Conservation (phyloP, 1,140 invertebrate species). For the Neocloeon triangulifer region DNA sequence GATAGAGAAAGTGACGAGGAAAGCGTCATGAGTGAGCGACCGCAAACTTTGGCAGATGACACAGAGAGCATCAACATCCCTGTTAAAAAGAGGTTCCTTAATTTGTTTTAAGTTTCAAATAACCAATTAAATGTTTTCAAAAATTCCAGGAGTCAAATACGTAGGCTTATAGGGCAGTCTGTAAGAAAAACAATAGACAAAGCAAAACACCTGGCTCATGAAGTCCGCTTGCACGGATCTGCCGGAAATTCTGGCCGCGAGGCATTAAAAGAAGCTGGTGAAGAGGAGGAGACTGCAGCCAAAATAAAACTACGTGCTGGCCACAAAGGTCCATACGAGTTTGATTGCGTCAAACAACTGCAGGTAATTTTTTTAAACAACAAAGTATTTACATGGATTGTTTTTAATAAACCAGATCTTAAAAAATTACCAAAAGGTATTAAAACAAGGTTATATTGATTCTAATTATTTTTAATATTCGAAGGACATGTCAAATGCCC, state of each 20-base stretch:
- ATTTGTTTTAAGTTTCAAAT: not conserved
- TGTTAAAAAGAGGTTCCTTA: constrained; percentile 21
- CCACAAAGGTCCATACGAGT: constrained; percentile 91
- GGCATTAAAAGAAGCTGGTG: constrained; percentile 9
- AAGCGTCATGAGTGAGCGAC: constrained; percentile 55
- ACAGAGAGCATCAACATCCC: too few species aligned
- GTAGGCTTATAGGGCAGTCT: constrained; percentile 64
- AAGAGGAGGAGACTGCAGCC: constrained; percentile 6
- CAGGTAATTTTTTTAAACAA: too few species aligned
- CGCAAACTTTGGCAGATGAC: too few species aligned
- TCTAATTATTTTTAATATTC: constrained; percentile 15
- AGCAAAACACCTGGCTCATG: constrained; percentile 72
- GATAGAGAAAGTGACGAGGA: constrained; percentile 66
- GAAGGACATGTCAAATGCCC: constrained; percentile 56
- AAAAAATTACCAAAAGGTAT: too few species aligned
- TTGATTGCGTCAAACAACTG: constrained; percentile 51
- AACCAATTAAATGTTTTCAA: not conserved
- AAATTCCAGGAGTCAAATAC: constrained; percentile 29
- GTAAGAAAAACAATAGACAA: constrained; percentile 76
- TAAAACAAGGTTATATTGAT: too few species aligned
- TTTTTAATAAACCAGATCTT: too few species aligned
- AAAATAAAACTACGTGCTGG: constrained; percentile 26
- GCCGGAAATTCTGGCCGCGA: too few species aligned
- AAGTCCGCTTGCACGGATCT: constrained; percentile 20
- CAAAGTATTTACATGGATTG: too few species aligned